Evolutionary conservation across 2,888 invertebrate species (phyloP).

Genomic region (Lordiphosa fenestrarum): DNA sequence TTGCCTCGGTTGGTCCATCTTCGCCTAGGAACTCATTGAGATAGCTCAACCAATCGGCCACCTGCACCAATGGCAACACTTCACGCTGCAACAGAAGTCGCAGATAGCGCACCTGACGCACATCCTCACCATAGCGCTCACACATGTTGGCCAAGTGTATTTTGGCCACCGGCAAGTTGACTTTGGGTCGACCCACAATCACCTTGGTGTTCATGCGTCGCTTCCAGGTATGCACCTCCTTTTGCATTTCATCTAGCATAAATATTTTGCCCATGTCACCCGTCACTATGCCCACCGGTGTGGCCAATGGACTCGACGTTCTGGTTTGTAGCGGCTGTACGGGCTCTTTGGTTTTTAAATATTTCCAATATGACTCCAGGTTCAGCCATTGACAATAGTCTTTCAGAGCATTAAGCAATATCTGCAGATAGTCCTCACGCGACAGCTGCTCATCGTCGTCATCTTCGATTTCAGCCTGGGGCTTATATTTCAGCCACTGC

Average conservation of each 20-base stretch:
- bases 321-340: conserved; percentile 48
- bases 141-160: conserved; percentile 41
- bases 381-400: conserved; percentile 72
- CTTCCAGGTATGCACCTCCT: conserved; percentile 54
- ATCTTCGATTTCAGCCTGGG: conserved; percentile 38
- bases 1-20: conserved; percentile 27
- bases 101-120: conserved; percentile 44
- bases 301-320: conserved; percentile 46
- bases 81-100: conserved; percentile 35
- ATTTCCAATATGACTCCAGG: conserved; percentile 58
- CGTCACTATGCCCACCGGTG: conserved; percentile 47
- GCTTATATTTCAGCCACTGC: conserved; percentile 72
- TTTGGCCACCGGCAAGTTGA: conserved; percentile 62
- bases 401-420: conserved; percentile 67
- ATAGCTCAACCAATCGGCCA: conserved; percentile 46
- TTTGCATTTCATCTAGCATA: conserved; percentile 51
- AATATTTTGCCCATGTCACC: conserved; percentile 48
- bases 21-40: conserved; percentile 44
- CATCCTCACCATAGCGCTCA: conserved; percentile 37
- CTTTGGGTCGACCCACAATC: conserved; percentile 53
- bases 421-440: conserved; percentile 70
- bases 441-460: conserved; percentile 49
- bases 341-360: conserved; percentile 45
- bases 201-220: conserved; percentile 55
- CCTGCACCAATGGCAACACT: conserved; percentile 16